A percentile compares a stretch with the other conserved stretches of the same genome.
These are phyloP conservation scores for Mesocricetus auratus DNA, from an alignment of 2,113 vertebrate genomes.

Conservation along the genomic window DNA sequence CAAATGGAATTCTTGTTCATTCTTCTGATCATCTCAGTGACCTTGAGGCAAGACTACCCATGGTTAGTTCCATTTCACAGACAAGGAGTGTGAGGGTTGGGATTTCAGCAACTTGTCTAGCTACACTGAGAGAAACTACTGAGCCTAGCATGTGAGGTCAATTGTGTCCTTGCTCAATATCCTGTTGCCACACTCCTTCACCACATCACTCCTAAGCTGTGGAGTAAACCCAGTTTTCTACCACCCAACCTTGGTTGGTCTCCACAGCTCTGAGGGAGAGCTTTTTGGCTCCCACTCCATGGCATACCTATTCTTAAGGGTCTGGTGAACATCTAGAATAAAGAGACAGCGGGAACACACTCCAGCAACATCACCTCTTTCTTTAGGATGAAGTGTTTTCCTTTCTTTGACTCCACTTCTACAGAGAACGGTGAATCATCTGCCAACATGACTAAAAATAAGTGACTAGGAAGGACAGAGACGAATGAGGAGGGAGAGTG, in stretches of 20 bases:
- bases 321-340: not conserved
- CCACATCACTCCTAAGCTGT: rapidly evolving
- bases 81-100: not conserved
- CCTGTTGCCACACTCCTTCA: rapidly evolving
- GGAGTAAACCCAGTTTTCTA: rapidly evolving
- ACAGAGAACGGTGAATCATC: constrained; percentile 15
- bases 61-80: not conserved
- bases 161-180: not conserved
- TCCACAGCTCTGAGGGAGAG: no score
- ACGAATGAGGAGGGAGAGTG: not conserved
- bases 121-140: not conserved
- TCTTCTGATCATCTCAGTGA: not conserved
- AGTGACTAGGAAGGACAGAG: constrained; percentile 40
- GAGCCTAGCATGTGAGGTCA: not conserved
- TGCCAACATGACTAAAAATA: constrained; percentile 31
- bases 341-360: not conserved
- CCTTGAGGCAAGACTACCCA: not conserved
- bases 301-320: not conserved
- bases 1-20: not conserved
- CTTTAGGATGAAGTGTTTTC: constrained; percentile 14
- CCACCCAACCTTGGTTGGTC: not conserved
- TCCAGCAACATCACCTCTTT: not conserved
- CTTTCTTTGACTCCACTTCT: constrained; percentile 52
- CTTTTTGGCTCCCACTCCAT: not conserved
- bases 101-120: not conserved